Base-by-base conservation (phyloP, 2,888 invertebrate species). In the Limulus polyphemus region DNA sequence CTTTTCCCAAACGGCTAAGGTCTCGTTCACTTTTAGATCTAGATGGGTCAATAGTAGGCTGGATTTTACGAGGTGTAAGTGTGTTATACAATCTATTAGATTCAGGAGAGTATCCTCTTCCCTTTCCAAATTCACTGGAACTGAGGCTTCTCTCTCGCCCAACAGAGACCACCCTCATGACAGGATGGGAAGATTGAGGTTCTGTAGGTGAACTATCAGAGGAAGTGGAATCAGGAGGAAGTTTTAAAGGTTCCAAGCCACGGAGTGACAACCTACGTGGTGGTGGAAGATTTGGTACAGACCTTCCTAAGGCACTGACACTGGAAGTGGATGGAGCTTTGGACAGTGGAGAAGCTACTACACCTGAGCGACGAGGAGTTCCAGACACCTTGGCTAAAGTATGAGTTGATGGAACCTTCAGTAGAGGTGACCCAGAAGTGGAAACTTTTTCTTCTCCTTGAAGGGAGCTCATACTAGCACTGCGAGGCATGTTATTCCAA, bases 181-280 rank as follows among this genome's bases (percentile, higher is more conserved):
- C 50, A 9, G 59, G 55, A 11, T 54, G 51, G 5, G 62, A 47
- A n/a, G 58, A 55, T n/a, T 62, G 50, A 4, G 62, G 58, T 16
- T 68, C 70, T 7, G 67, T 65, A 12, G 69, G 69, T 13, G 70
- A 70, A 17, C 64, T 63, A 55, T 70, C 70, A 2, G 70, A 70
- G 14, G 70, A 70, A 49, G 69, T 65, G 4, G 63, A 63, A 47
- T 66, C 66, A 3, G 63, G 62, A 55, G 63, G 63, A 48, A 61
- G 60, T 14, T 47, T 47, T 17, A 61, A 49, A 10, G 60, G 52
- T 57, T 64, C 58, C 17, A 58, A 55, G 11, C 62, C 62, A 10
- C 58, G 59, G n/a, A 66, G 49, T 14, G 62, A 60, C 46, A 48
- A 62, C 56, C 52, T 57, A 57, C 57, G 59, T 10, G 56, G 47